Conservation (phyloP, 2,113 vertebrate species). For the Petrocephalus zakoni region DNA sequence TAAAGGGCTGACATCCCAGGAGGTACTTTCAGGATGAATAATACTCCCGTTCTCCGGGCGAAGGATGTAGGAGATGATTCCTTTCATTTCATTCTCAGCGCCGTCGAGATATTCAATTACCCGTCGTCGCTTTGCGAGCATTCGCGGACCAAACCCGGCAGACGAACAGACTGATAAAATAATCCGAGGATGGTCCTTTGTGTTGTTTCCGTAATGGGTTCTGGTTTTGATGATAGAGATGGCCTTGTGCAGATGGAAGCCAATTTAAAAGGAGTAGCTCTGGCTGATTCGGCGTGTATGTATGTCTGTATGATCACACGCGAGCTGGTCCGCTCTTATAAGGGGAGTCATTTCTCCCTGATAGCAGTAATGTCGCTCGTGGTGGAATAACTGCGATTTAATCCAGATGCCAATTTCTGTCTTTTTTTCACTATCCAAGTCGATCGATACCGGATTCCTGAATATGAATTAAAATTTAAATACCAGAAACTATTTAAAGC, state of each 20-base stretch:
- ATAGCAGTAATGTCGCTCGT: constrained; percentile 55
- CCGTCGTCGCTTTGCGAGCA: neutral
- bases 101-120: neutral
- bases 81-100: constrained; percentile 13
- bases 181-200: constrained; percentile 26
- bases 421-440: constrained; percentile 60
- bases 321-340: constrained; percentile 33
- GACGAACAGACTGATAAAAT: constrained; percentile 16
- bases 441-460: constrained; percentile 60
- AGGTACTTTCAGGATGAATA: neutral
- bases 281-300: constrained; percentile 27
- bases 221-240: constrained; percentile 30
- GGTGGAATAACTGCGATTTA: constrained; percentile 65
- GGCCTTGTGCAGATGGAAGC: constrained; percentile 32
- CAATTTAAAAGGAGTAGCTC: constrained; percentile 30
- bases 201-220: constrained; percentile 28
- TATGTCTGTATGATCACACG: constrained; percentile 19
- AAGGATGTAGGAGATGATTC: constrained; percentile 9
- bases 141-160: neutral
- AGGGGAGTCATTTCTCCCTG: constrained; percentile 53
- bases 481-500: constrained; percentile 47
- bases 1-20: neutral
- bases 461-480: constrained; percentile 45
- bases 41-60: neutral
- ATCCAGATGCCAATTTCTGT: constrained; percentile 61